Conservation (phyloP, 2,888 invertebrate species). For the Hololepta plana region DNA sequence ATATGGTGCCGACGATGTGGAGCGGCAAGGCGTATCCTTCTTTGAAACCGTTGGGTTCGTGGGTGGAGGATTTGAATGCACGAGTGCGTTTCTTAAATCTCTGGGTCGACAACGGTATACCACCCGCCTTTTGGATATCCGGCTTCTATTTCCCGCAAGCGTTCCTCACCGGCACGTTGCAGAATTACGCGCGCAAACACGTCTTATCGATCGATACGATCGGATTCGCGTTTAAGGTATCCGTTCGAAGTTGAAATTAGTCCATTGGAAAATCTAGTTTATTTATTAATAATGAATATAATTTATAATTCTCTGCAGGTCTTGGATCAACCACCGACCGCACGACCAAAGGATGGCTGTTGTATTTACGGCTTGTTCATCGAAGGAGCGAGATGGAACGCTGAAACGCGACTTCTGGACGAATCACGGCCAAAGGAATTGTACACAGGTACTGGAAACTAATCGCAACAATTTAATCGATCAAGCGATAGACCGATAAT, state of each 20-base stretch:
- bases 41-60: constrained; percentile 49
- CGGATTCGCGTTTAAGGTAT: constrained; percentile 40
- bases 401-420: constrained; percentile 30
- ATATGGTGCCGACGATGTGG: constrained; percentile 55
- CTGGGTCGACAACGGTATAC: constrained; percentile 52
- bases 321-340: constrained; percentile 25
- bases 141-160: constrained; percentile 78
- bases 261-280: too few relatives aligned
- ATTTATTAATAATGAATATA: constrained; percentile 1
- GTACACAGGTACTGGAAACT: constrained; percentile 51
- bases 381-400: constrained; percentile 65
- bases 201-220: constrained; percentile 58
- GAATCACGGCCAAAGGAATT: constrained; percentile 50
- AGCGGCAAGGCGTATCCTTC: constrained; percentile 48
- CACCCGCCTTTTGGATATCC: constrained; percentile 64
- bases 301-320: constrained; percentile 24
- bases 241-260: too few relatives aligned
- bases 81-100: constrained; percentile 42
- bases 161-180: constrained; percentile 64
- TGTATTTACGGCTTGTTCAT: constrained; percentile 49
- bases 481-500: too few relatives aligned
- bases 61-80: constrained; percentile 42
- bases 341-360: constrained; percentile 39
- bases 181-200: constrained; percentile 65
- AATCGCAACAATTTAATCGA: too few relatives aligned